Evolutionary conservation across 2,888 invertebrate genomes (phyloP).

Genomic region (Cephonodes hylas): DNA sequence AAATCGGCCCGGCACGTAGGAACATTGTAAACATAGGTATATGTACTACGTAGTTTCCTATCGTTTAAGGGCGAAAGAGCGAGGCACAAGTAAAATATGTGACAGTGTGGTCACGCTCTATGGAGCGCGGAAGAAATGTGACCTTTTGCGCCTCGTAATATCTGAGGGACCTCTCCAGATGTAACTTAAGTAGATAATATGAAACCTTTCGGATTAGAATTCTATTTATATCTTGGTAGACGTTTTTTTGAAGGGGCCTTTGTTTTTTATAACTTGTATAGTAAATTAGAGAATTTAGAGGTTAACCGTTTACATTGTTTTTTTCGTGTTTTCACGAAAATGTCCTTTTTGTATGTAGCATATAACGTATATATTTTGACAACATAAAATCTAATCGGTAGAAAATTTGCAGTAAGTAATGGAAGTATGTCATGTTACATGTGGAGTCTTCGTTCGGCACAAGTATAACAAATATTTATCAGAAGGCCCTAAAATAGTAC

Average conservation of each 20-base stretch:
- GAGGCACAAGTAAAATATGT: constrained; percentile 71
- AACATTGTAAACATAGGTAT: constrained; percentile 31
- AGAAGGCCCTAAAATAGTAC: too few species aligned
- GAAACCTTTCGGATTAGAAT: constrained; percentile 15
- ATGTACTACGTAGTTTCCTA: constrained; percentile 35
- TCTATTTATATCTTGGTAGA: background rate
- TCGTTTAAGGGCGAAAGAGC: constrained; percentile 46
- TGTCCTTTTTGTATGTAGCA: too few species aligned
- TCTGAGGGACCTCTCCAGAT: constrained; percentile 36
- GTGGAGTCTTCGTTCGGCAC: too few species aligned
- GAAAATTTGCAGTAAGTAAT: too few species aligned
- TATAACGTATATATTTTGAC: too few species aligned
- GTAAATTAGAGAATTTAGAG: too few species aligned
- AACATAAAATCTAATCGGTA: too few species aligned
- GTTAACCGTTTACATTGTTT: too few species aligned
- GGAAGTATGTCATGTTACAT: too few species aligned
- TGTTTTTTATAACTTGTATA: too few species aligned
- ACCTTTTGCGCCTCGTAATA: constrained; percentile 52
- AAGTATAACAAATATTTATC: too few species aligned
- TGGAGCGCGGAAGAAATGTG: constrained; percentile 69
- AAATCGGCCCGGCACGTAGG: background rate
- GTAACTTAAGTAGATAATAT: constrained; percentile 23
- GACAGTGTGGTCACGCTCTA: constrained; percentile 66
- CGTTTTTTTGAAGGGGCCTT: background rate
- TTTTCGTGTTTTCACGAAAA: too few species aligned